Percentiles rank a stretch among this genome's conserved stretches.
Evolutionary conservation across 2,888 invertebrate species (phyloP).

Genomic region (Ormyrus rosae): DNA sequence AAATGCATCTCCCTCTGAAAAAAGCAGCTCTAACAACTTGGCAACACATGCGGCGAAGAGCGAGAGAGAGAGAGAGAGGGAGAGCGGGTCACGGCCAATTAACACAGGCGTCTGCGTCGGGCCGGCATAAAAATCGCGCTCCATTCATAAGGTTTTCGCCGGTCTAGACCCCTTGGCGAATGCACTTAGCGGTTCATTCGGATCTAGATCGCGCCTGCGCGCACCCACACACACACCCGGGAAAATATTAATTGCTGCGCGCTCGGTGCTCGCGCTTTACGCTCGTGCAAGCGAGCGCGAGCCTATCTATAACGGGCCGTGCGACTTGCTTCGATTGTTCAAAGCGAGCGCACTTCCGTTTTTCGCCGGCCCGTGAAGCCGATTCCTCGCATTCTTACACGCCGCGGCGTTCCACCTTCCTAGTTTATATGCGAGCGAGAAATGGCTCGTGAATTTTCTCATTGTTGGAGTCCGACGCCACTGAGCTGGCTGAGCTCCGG

Average conservation of each 20-base stretch:
- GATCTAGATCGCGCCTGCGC: conserved; percentile 43
- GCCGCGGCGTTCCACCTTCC: conserved; percentile 3
- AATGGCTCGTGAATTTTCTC: conserved; percentile 53
- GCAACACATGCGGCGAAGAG: no score
- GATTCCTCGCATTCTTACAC: conserved; percentile 51
- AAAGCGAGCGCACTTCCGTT: conserved; percentile 56
- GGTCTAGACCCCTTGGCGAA: conserved; percentile 13
- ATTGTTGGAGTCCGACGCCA: conserved; percentile 35
- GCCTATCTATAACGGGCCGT: conserved; percentile 55
- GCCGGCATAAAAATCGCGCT: conserved; percentile 4
- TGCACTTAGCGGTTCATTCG: conserved; percentile 49
- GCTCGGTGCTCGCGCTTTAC: conserved; percentile 26
- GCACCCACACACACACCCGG: background rate
- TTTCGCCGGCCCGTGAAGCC: conserved; percentile 37
- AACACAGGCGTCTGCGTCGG: background rate
- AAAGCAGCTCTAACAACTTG: no score
- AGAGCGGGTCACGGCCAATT: background rate
- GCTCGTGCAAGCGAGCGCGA: conserved; percentile 14
- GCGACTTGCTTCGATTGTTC: conserved; percentile 58
- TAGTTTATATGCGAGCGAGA: conserved; percentile 14
- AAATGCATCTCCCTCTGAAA: no score
- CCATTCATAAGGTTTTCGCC: conserved; percentile 24
- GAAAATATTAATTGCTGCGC: conserved; percentile 49
- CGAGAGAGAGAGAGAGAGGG: no score
- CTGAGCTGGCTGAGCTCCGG: no score